Conservation (phyloP, 2,888 invertebrate genomes). For the Conistra vaccinii region DNA sequence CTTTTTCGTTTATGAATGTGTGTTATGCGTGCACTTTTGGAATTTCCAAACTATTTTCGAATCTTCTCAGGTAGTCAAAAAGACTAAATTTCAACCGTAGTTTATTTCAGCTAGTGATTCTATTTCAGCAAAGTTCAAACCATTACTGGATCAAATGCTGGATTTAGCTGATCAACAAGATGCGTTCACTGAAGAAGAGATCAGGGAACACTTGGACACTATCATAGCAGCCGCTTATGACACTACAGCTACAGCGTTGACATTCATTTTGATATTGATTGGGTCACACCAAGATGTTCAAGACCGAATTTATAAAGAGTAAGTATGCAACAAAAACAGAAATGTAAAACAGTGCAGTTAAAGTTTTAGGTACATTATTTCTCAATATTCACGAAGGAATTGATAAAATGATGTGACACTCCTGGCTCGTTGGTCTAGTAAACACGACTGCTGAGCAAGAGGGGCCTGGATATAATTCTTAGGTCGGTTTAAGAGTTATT, state of each 20-base stretch:
- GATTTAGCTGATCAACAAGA: slow-evolving; percentile 11
- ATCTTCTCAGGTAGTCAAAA: not conserved
- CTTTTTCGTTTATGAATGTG: too few species aligned
- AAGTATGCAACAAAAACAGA: slow-evolving; percentile 11
- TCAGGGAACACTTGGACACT: slow-evolving; percentile 46
- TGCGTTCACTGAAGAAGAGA: slow-evolving; percentile 38
- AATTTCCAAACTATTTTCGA: too few species aligned
- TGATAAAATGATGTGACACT: too few species aligned
- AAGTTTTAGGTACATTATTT: too few species aligned
- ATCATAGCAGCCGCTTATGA: slow-evolving; percentile 41
- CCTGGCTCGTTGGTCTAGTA: too few species aligned
- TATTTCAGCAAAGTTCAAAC: slow-evolving; percentile 38
- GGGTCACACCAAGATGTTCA: slow-evolving; percentile 41
- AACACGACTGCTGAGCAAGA: too few species aligned
- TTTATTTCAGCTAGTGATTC: not conserved
- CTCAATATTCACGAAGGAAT: too few species aligned
- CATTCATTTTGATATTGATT: slow-evolving; percentile 22
- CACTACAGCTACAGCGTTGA: slow-evolving; percentile 26
- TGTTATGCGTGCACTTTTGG: too few species aligned
- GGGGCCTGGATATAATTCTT: too few species aligned
- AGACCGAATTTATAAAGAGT: slow-evolving; percentile 48
- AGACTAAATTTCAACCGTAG: not conserved
- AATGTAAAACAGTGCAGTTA: not conserved
- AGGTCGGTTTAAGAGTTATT: too few species aligned
- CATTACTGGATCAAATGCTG: slow-evolving; percentile 44